Evolutionary conservation across 2,797 vertebrate genomes (phyloP), one percentile per base, ranked within the genome.

Genomic region (Cichlasoma orientale): DNA sequence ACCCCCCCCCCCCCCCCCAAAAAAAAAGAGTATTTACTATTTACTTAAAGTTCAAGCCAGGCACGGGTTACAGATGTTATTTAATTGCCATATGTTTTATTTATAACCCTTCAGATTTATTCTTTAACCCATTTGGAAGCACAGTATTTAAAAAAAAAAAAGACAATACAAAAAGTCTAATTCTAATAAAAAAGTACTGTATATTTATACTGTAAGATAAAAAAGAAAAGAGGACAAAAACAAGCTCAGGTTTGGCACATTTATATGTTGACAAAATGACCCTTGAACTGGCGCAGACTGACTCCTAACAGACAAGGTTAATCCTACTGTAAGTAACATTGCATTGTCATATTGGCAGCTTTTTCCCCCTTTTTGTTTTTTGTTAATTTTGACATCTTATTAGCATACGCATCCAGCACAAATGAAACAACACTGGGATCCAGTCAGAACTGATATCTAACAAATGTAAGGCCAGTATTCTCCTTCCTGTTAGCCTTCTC

Each of bases 341-440:
- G 14, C 2, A 16, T 7, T 47, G 44, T 16, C 6, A 47, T 41
- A 1, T 7, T 47, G 44, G 33, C 2, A 36, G 8, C 3, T 3
- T 33, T 33, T 33, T 33, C 2, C 14, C 41, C 13, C 2, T 18
- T 4, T 16, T 44, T 44, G 12, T 47, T 16, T 18, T 41, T 41
- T 47, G 5, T 19, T 50, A 1, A 19, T 50, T 19, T 50, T 50
- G 47, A 50, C 11, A 18, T 12, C 10, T 6, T 0, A 47, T 47
- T 44, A 63, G 59, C 14, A 21, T 44, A 25, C 13, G 41, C 21
- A 25, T 63, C 13, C 36, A 41, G 59, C 13, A 41, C 41, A 6
- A 25, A 23, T 2, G 38, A 44, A 63, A 25, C 38, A 18, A 25
- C 4, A 2, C 8, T 44, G 14, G 21, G 7, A 11, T 56, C 23